These are phyloP conservation scores for Tetragonisca angustula DNA, from an alignment of 2,888 invertebrate genomes.

Conservation along the genomic window DNA sequence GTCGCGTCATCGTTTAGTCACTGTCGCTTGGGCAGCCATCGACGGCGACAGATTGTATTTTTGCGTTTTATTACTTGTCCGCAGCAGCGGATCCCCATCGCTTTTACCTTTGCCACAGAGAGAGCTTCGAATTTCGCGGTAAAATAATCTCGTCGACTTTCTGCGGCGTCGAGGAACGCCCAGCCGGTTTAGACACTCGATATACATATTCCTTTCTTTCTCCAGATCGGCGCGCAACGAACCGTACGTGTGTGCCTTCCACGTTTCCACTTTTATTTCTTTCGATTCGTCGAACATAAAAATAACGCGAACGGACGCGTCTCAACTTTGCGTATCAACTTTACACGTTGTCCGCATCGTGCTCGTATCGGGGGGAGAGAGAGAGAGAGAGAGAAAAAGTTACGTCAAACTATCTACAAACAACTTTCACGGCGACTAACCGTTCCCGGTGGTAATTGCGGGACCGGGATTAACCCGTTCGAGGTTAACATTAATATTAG, in stretches of 20 bases:
- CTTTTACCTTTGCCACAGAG: background rate
- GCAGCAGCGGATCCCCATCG: background rate
- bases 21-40: background rate
- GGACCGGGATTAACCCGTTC: background rate
- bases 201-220: background rate
- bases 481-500: background rate
- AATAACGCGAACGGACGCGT: background rate
- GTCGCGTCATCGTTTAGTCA: background rate
- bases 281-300: background rate
- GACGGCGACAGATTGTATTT: background rate
- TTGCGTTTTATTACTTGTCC: conserved; percentile 1
- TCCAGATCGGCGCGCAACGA: too few species aligned
- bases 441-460: conserved; percentile 3
- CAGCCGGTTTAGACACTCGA: conserved; percentile 21
- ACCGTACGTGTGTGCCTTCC: background rate
- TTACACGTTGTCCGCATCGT: too few species aligned
- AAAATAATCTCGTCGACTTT: conserved; percentile 10
- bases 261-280: background rate
- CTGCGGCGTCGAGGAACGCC: conserved; percentile 11
- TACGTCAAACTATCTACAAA: background rate
- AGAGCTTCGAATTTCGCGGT: conserved; percentile 20
- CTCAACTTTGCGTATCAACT: background rate
- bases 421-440: conserved; percentile 27
- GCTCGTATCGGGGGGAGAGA: rapidly evolving
- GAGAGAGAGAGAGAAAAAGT: background rate